Percentiles rank a stretch among this genome's conserved stretches.
These are phyloP conservation scores for Vidua macroura DNA, from an alignment of 2,113 vertebrate species.

Conservation along the genomic window DNA sequence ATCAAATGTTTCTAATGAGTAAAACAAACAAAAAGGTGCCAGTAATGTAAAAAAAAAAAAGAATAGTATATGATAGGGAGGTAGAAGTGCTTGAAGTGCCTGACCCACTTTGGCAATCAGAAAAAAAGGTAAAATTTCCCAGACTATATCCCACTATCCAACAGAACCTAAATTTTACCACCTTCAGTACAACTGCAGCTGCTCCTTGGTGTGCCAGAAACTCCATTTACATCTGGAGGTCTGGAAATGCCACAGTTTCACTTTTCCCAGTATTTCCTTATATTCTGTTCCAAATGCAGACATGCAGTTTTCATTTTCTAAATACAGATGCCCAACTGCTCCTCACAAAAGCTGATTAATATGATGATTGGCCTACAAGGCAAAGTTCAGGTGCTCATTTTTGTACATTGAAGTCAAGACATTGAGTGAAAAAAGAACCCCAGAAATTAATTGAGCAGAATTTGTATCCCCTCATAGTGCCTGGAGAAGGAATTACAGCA, in stretches of 20 bases:
- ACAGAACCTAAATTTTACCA: neutral
- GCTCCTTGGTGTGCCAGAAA: accelerated
- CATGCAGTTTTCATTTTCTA: neutral
- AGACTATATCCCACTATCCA: neutral
- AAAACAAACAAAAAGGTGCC: neutral
- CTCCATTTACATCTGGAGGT: neutral
- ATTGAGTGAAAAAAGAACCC: neutral
- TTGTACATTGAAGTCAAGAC: neutral
- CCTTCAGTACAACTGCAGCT: neutral
- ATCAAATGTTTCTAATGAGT: neutral
- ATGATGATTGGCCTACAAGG: neutral
- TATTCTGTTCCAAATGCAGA: neutral
- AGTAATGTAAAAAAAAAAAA: neutral
- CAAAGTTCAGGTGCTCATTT: neutral
- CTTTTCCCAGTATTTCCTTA: neutral
- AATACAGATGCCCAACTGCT: neutral
- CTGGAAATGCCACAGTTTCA: neutral
- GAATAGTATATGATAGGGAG: neutral
- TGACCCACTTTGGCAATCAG: neutral
- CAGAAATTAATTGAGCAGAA: neutral
- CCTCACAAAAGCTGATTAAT: neutral
- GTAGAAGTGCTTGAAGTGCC: neutral
- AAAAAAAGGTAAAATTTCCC: neutral
- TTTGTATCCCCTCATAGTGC: neutral
- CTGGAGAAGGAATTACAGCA: neutral